These are phyloP conservation scores for Leuctra nigra DNA, from an alignment of 2,888 invertebrate species.

Conservation along the genomic window DNA sequence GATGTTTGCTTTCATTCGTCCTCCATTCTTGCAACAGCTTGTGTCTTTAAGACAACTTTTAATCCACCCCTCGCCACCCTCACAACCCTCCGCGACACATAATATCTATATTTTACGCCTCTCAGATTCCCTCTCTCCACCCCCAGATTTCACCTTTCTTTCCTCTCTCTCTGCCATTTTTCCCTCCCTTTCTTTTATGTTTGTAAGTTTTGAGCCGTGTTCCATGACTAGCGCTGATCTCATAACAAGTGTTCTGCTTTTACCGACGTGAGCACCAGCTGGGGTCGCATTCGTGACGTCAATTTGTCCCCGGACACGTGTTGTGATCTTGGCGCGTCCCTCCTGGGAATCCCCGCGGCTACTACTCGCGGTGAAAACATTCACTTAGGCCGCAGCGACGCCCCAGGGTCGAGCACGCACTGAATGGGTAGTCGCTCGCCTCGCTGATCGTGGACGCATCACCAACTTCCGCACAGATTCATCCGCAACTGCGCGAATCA, in stretches of 20 bases:
- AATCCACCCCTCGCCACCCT: not conserved
- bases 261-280: conserved; percentile 4
- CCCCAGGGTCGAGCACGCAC: not conserved
- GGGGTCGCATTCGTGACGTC: conserved; percentile 21
- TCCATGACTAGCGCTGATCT: conserved; percentile 9
- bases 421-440: not conserved
- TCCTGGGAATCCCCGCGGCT: not conserved
- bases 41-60: not conserved
- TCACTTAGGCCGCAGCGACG: not conserved
- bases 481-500: no score
- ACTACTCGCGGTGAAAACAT: not conserved
- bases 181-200: conserved; percentile 11
- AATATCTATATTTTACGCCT: conserved; percentile 14
- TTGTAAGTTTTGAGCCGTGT: conserved; percentile 11
- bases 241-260: conserved; percentile 13
- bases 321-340: not conserved
- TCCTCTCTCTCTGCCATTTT: not conserved
- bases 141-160: not conserved
- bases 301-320: conserved; percentile 20
- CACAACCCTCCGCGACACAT: not conserved
- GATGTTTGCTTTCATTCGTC: no score
- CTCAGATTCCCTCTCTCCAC: conserved; percentile 3
- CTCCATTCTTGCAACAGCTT: not conserved
- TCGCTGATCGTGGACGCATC: no score
- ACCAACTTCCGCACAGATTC: no score